Conservation (phyloP, 2,113 vertebrate genomes). For the Crotalus viridis region DNA sequence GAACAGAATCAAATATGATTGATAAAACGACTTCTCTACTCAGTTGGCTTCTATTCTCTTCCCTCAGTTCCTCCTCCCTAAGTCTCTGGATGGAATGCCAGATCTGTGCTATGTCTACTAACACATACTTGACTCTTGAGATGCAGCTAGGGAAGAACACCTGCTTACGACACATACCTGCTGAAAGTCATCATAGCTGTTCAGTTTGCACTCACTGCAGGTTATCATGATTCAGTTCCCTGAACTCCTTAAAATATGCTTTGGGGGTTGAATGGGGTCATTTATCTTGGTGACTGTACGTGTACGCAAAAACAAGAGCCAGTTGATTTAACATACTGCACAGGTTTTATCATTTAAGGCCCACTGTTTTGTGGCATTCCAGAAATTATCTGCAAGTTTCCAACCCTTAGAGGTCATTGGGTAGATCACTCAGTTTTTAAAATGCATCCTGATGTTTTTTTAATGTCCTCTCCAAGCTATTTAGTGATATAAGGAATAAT, state of each 20-base stretch:
- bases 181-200: conserved; percentile 19
- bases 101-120: conserved; percentile 60
- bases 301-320: accelerated
- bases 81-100: conserved; percentile 47
- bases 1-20: conserved; percentile 70
- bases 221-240: background rate
- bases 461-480: background rate
- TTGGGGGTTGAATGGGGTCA: background rate
- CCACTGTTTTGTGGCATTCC: background rate
- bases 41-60: conserved; percentile 61
- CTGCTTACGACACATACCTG: conserved; percentile 60
- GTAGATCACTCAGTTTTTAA: background rate
- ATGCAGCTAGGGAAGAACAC: conserved; percentile 66
- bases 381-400: background rate
- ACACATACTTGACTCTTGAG: conserved; percentile 59
- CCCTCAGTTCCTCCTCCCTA: conserved; percentile 57
- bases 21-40: conserved; percentile 69
- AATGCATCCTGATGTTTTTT: background rate
- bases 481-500: background rate
- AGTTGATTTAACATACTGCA: accelerated
- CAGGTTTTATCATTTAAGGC: background rate
- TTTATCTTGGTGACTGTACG: accelerated
- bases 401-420: background rate
- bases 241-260: accelerated
- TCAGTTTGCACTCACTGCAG: background rate